phyloP scores from a whole-genome alignment of 1,140 invertebrate species.

The Notospermus geniculatus region DNA sequence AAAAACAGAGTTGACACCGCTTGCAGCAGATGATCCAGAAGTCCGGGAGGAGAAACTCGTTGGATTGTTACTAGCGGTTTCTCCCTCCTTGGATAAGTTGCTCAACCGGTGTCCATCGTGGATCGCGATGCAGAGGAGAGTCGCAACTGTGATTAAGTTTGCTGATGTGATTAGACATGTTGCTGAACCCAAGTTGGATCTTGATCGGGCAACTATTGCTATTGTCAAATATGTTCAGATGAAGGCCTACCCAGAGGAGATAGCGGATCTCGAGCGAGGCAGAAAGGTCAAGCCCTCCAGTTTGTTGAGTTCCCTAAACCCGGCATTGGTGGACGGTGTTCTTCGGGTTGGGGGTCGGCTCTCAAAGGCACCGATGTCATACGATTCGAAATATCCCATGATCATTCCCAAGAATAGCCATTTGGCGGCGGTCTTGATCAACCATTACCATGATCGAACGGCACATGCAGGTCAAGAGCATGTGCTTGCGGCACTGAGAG shows the following conservation, averaged over 20 bases:
- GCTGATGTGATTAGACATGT: background rate
- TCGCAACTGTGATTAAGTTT: constrained; percentile 6
- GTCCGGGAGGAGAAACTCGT: too few species aligned
- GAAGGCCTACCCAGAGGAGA: constrained; percentile 1
- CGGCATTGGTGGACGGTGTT: constrained; percentile 14
- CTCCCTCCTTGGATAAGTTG: too few species aligned
- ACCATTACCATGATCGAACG: constrained; percentile 8
- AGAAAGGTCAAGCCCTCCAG: background rate
- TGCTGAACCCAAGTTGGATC: too few species aligned
- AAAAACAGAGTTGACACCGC: too few species aligned
- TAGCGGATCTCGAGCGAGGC: too few species aligned
- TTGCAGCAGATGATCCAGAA: too few species aligned
- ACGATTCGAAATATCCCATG: constrained; percentile 13
- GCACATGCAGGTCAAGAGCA: constrained; percentile 18
- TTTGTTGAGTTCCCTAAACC: background rate
- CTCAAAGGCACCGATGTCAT: background rate
- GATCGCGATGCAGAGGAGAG: too few species aligned
- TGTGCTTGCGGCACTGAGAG: background rate
- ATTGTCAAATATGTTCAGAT: constrained; percentile 15
- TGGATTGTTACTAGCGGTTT: too few species aligned
- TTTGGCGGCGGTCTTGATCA: constrained; percentile 6
- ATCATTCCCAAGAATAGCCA: constrained; percentile 15
- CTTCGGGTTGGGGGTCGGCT: constrained; percentile 3
- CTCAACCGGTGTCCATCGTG: too few species aligned
- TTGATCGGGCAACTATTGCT: background rate